Evolutionary conservation across 37 sponge, comb jelly and placozoan species (phyloP).

Genomic region (Chondrosia reniformis): DNA sequence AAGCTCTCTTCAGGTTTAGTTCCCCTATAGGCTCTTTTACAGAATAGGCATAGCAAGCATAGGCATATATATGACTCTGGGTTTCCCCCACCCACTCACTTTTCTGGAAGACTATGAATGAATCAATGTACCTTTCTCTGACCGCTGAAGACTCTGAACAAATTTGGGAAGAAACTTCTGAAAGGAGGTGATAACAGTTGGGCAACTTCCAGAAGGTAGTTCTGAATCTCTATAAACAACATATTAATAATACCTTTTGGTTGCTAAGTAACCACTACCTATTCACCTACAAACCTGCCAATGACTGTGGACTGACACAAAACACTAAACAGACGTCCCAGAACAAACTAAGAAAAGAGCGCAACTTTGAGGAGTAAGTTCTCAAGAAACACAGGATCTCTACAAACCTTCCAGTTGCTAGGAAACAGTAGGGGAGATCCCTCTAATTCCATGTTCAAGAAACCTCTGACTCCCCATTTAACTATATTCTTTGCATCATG

Average conservation of each 20-base stretch:
- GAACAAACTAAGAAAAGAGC: slow-evolving; percentile 44
- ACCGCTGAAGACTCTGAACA: not conserved
- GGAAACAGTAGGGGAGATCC: slow-evolving; percentile 40
- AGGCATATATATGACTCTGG: too few species aligned
- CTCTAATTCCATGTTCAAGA: slow-evolving; percentile 40
- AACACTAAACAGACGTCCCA: slow-evolving; percentile 46
- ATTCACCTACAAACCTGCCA: slow-evolving; percentile 38
- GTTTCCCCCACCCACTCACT: too few species aligned
- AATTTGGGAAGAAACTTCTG: not conserved
- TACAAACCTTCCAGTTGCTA: slow-evolving; percentile 51
- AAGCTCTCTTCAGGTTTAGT: too few species aligned
- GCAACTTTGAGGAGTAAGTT: not conserved
- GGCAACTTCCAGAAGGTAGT: slow-evolving; percentile 1
- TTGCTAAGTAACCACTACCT: not conserved
- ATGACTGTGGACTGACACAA: slow-evolving; percentile 42
- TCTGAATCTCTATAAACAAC: not conserved
- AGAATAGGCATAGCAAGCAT: too few species aligned
- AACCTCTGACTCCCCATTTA: slow-evolving; percentile 61
- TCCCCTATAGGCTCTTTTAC: too few species aligned
- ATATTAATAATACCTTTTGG: not conserved
- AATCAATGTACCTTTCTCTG: not conserved
- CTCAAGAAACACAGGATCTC: not conserved
- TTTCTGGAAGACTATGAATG: too few species aligned
- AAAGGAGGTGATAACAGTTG: not conserved
- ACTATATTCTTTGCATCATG: slow-evolving; percentile 77